Base-by-base conservation (phyloP, 2,888 invertebrate species). In the Temnothorax unifasciatus region DNA sequence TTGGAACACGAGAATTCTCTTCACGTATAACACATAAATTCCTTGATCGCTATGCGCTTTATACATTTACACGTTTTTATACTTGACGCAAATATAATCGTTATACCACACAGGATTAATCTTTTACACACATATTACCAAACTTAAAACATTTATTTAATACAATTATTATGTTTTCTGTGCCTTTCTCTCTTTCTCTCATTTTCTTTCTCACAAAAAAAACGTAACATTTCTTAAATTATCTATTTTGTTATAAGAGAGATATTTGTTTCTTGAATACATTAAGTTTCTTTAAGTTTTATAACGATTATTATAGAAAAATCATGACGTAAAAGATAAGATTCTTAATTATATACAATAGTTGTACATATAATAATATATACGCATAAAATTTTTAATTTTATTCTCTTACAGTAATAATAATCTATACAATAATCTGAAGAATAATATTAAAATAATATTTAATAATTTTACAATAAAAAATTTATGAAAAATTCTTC, bases 1-100 rank as follows among this genome's bases (percentile, higher is more conserved):
- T 38, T 21, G 4, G 15, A 34, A n/a, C 29, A 47, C 25, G 8
- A 71, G 59, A 79, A 81, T 59, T 81, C 34, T 18, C 44, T 44
- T 18, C 79, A 69, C 34, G 44, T 57, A 57, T 34, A 8, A 11
- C 44, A 21, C 47, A 18, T 47, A 21, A 71, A 71, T 81, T 68
- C 38, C 9, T 52, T 52, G 2, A 52, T 61, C 9, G 25, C 18
- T 25, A 44, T 54, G 21, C 13, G 5, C 1, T 25, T 61, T 41
- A 38, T n/a, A n/a, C 2, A 21, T 15, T 68, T 66, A 3, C 3
- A 69, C 13, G 13, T 38, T 79, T 59, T 44, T 68, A 9, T 21
- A 41, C 0, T 25, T 9, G 41, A 66, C 8, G 57, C 18, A 38
- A 59, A 11, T 47, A 18, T 13, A 44, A 76, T 59, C 11, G 8